Base-by-base conservation (phyloP, 2,888 invertebrate genomes). In the Cyclophora albipunctata region DNA sequence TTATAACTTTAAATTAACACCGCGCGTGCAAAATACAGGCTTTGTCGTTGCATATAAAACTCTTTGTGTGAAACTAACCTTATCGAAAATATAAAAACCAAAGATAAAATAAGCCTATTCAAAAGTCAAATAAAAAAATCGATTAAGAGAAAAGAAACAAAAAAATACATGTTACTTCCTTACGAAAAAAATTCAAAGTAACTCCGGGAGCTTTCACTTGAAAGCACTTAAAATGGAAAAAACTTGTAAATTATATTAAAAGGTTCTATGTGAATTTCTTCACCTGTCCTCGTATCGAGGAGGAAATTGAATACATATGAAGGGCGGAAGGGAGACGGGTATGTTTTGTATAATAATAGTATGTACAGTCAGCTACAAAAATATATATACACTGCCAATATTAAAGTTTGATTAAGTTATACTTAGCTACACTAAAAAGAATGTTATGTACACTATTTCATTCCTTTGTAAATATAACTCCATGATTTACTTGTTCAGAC, bases 201-300 rank as follows among this genome's bases (percentile, higher is more conserved):
- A 61, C 61, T 64, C 55, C 55, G 53, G 59, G 64, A 69, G 68
- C 68, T 70, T 64, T 68, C 54, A 20, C 20, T 20, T 20, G 20
- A 51, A 42, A 50, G 58, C 62, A 59, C 63, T 66, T 55, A 62
- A 62, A 64, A 59, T 52, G 60, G 66, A 64, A 66, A 64, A 66
- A 67, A 71, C 66, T 70, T 72, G 66, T 69, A 72, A 72, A 73
- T 71, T 67, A 68, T 64, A 69, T 66, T 71, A 67, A 71, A 69
- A 71, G 67, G 65, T 59, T 70, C 48, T 67, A 68, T 71, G 72
- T 67, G 72, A 72, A 71, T 58, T 55, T 45, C 47, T 54, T 62
- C 73, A 73, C 69, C 72, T 72, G 72, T 58, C 62, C 46, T 45
- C 60, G 56, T 33, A 43, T 34, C 33, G 33, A 43, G 37, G 4